phyloP scores from a whole-genome alignment of 2,888 invertebrate genomes.

The Calliphora vomitoria region DNA sequence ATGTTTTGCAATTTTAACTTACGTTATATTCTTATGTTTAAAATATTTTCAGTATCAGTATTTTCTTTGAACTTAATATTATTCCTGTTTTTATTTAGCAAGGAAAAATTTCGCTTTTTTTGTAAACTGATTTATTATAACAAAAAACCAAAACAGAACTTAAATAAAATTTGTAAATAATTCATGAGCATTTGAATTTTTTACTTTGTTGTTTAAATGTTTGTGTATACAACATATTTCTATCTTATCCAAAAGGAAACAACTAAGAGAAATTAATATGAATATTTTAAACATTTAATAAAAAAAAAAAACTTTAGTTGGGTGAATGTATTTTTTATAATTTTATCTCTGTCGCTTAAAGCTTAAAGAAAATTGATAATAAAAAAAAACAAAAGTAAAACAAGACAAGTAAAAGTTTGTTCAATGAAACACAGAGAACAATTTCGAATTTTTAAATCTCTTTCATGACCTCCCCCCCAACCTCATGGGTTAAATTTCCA shows the following conservation, averaged over 20 bases:
- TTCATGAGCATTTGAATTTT: slow-evolving; percentile 33
- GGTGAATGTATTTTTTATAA: not conserved
- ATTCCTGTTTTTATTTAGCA: not conserved
- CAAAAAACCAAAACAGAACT: slow-evolving; percentile 16
- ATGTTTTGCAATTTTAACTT: no score
- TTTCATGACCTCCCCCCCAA: no score
- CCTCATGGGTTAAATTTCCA: not conserved
- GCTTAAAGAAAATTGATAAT: not conserved
- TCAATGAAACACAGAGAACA: not conserved
- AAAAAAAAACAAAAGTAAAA: no score
- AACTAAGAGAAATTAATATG: slow-evolving; percentile 28
- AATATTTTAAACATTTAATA: slow-evolving; percentile 37
- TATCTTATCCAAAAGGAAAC: not conserved
- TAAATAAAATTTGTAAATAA: slow-evolving; percentile 42
- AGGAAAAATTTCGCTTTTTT: not conserved
- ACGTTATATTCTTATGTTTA: no score
- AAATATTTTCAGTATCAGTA: not conserved
- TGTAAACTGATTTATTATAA: not conserved
- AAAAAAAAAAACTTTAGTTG: not conserved
- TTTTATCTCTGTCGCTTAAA: not conserved
- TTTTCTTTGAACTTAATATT: not conserved
- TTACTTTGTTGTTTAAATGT: not conserved
- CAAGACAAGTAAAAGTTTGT: not conserved
- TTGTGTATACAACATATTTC: not conserved
- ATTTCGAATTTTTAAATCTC: not conserved